Evolutionary conservation across 2,113 vertebrate genomes (phyloP).

Genomic region (Lepisosteus osseus): DNA sequence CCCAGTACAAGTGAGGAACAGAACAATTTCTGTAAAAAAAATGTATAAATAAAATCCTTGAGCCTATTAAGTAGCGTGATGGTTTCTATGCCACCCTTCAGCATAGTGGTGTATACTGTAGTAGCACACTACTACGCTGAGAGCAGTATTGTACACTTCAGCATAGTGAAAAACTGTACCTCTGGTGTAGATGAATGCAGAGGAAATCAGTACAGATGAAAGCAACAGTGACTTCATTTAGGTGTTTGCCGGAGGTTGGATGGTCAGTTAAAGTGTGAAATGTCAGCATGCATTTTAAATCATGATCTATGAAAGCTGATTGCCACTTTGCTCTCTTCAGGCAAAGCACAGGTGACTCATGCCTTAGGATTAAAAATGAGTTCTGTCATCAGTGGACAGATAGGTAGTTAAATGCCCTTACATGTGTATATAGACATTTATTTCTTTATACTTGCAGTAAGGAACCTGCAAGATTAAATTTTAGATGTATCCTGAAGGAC

Average conservation of each 20-base stretch:
- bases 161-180: neutral
- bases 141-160: neutral
- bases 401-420: neutral
- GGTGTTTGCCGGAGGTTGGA: neutral
- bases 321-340: neutral
- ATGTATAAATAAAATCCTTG: no score
- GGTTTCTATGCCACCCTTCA: no score
- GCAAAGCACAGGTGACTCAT: neutral
- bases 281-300: conserved; percentile 6
- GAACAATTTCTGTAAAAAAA: no score
- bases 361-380: conserved; percentile 5
- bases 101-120: no score
- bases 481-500: no score
- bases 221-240: neutral
- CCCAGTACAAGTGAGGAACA: no score
- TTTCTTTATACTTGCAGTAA: no score
- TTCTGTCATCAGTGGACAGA: conserved; percentile 6
- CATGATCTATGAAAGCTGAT: neutral
- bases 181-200: neutral
- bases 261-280: conserved; percentile 1
- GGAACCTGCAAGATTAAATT: no score
- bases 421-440: no score
- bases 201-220: neutral
- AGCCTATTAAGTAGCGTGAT: no score
- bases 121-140: no score